Base-by-base conservation (phyloP, 2,888 invertebrate species). In the Magallana nippona region DNA sequence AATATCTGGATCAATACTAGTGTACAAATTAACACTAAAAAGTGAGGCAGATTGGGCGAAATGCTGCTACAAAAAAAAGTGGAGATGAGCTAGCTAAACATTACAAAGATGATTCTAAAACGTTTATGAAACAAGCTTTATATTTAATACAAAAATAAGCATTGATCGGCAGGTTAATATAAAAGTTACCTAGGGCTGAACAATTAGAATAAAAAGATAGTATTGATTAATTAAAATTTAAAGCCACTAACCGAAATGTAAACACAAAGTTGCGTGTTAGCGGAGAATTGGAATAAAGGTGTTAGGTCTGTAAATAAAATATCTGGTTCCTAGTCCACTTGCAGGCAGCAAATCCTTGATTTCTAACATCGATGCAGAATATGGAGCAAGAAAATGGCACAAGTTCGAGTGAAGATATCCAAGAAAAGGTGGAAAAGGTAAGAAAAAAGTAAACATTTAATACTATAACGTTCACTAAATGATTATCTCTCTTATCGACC, bases 141-240 rank as follows among this genome's bases (percentile, higher is more conserved):
- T 44, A 44, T 44, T 44, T 44, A 8, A 44, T 15, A 22, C 10
- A 27, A 22, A 27, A 27, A 1, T 27, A 71, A 71, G 13, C 5
- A 27, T 71, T 15, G 15, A 71, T 13, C 27, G 71, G 71, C 32
- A 15, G 32, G 32, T 71, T 44, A 3, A 71, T 11, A 71, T 1
- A 15, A 71, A 22, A 10, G 15, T 71, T 27, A 71, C 71, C 71
- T 32, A 71, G 71, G 15, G 27, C 27, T 13, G 11, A 71, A 71
- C 71, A 71, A 71, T 71, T 13, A 22, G 71, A 22, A 71, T n/a
- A 71, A 27, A 71, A 5, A 63, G 22, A 63, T 22, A n/a, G 1
- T 71, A 71, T 71, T 71, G 71, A 71, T 71, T 27, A 15, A 71
- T 27, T 71, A 11, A 32, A 27, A 13, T 71, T 22, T 27, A 71